These are phyloP conservation scores for Sorex fumeus DNA, from an alignment of 2,113 vertebrate genomes.

Conservation along the genomic window DNA sequence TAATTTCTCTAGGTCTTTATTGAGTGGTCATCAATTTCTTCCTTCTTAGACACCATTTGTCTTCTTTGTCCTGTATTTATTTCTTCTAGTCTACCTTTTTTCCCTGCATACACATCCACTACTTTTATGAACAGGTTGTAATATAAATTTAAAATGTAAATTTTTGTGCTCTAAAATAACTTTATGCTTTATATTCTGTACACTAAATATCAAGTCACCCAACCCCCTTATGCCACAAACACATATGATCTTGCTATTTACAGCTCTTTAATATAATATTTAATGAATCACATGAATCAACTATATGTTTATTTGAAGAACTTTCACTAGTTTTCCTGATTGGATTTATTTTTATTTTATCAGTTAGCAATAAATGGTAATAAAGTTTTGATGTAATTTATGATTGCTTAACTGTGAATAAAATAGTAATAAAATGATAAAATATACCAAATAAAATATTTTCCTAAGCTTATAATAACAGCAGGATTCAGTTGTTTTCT, in stretches of 20 bases:
- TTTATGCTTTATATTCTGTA: slow-evolving; percentile 11
- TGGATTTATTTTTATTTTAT: neutral
- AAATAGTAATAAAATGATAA: neutral
- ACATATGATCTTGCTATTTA: neutral
- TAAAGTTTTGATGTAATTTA: neutral
- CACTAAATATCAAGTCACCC: slow-evolving; percentile 7
- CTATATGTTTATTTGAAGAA: slow-evolving; percentile 18
- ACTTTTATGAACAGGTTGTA: neutral
- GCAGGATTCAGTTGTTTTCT: neutral
- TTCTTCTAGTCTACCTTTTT: slow-evolving; percentile 5
- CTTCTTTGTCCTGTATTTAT: neutral
- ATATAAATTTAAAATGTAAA: slow-evolving; percentile 11
- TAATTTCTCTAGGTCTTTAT: neutral
- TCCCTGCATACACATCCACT: neutral
- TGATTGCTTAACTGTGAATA: neutral
- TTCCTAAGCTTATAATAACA: neutral
- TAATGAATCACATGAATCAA: slow-evolving; percentile 30
- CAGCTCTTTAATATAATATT: slow-evolving; percentile 3
- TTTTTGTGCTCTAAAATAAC: slow-evolving; percentile 11
- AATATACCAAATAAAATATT: neutral
- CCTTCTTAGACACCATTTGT: neutral
- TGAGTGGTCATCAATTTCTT: neutral
- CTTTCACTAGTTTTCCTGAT: neutral
- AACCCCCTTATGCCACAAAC: neutral
- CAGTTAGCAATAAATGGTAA: neutral